Evolutionary conservation across 2,113 vertebrate species (phyloP).

Genomic region (Notiomystis cincta): DNA sequence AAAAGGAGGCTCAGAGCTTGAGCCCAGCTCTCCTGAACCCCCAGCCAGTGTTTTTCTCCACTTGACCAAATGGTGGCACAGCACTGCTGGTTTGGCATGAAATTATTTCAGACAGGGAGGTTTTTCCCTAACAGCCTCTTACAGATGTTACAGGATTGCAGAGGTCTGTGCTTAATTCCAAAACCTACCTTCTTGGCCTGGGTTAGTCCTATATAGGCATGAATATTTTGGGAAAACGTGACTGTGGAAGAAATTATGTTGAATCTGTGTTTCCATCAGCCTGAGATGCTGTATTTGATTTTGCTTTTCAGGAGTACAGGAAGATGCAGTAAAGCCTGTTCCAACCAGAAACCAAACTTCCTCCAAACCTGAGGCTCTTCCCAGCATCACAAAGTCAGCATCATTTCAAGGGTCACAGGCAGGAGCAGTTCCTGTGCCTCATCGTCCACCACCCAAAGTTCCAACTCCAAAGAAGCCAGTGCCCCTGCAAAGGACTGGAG

Average conservation of each 20-base stretch:
- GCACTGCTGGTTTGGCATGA: background rate
- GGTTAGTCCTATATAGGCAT: background rate
- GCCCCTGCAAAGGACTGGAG: conserved; percentile 40
- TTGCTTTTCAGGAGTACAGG: conserved; percentile 64
- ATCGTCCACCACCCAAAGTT: conserved; percentile 74
- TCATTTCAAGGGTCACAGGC: background rate
- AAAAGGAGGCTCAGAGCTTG: background rate
- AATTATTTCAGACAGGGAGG: background rate
- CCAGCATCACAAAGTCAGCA: background rate
- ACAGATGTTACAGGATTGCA: background rate
- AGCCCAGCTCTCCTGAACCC: background rate
- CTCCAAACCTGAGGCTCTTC: conserved; percentile 13
- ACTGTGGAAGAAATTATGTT: background rate
- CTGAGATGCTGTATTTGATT: background rate
- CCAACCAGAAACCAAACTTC: conserved; percentile 4
- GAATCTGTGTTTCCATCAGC: background rate
- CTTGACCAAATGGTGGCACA: background rate
- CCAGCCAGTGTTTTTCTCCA: background rate
- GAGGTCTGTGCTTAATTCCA: background rate
- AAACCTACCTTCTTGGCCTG: background rate
- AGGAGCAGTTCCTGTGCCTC: conserved; percentile 50
- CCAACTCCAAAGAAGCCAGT: conserved; percentile 67
- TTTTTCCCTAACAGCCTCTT: background rate
- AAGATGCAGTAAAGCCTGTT: conserved; percentile 33
- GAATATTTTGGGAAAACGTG: background rate